Base-by-base conservation (phyloP, 1,140 invertebrate species). In the Euglossa dilemma region DNA sequence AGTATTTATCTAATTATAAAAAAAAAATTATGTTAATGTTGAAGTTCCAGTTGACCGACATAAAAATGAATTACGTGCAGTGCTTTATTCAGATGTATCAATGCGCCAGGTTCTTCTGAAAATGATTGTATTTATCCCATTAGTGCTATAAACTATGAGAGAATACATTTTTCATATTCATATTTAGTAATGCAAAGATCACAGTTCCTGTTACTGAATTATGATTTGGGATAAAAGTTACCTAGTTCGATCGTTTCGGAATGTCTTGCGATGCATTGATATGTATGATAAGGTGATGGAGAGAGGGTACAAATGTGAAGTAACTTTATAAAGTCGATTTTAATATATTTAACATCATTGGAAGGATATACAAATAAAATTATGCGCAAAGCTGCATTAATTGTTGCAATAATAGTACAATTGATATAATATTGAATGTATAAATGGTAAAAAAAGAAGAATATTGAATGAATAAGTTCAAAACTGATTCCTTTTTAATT, bases 1-100 rank as follows among this genome's bases (percentile, higher is more conserved):
- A 92, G 90, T 91, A 93, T 93, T 93, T 92, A 93, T 91, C 87
- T 91, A 92, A 93, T 78, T 90, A 86, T 89, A 76, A 88, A 69
- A 77, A 85, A 85, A 85, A 86, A 74, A 81, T 50, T 56, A 90
- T 90, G 91, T 92, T 92, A 91, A 89, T 85, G 87, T 92, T 92
- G 72, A 91, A 91, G 86, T 91, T 91, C 88, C 84, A 91, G 85
- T 90, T 89, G 77, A 91, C 61, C 25, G 72, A n/a, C 63, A 79
- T 88, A 85, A 74, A 61, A 52, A 66, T 67, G 36, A 76, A 77
- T 80, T 69, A 80, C 28, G 14, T 70, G 66, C 63, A 82, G 36
- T 18, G 77, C 61, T 87, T 87, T 85, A 90, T 82, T 70, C 86
- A 77, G 74, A 83, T 78, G 57, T 80, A 82, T 87, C 80, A 83